These are phyloP conservation scores for Brenthis ino DNA, from an alignment of 2,888 invertebrate species.

Conservation along the genomic window DNA sequence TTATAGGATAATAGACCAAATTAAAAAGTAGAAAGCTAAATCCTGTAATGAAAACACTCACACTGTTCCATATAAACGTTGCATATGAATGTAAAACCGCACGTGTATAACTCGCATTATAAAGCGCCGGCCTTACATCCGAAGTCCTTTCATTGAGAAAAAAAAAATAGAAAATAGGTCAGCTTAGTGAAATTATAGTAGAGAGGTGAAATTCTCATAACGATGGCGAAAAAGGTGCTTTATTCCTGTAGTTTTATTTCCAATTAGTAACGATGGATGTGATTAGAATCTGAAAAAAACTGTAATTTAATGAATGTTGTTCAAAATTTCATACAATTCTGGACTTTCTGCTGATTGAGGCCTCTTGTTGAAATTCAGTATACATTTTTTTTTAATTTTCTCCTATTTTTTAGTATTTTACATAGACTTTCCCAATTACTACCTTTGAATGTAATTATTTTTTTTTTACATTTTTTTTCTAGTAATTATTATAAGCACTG, in stretches of 20 bases:
- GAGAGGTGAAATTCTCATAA: conserved; percentile 7
- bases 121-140: conserved; percentile 6
- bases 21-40: conserved; percentile 2
- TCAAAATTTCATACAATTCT: neutral
- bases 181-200: conserved; percentile 19
- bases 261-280: neutral
- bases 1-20: neutral
- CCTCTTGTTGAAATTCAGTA: too few species aligned
- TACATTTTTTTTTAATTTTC: too few species aligned
- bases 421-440: too few species aligned
- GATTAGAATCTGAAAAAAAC: conserved; percentile 5
- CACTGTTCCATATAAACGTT: conserved; percentile 12
- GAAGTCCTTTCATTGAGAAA: conserved; percentile 15
- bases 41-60: conserved; percentile 15
- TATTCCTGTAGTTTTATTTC: conserved; percentile 5
- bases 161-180: conserved; percentile 21
- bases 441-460: too few species aligned
- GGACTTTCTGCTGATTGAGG: conserved; percentile 1
- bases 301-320: neutral
- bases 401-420: too few species aligned
- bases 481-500: too few species aligned
- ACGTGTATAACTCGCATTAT: conserved; percentile 16
- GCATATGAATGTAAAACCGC: conserved; percentile 12
- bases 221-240: conserved; percentile 4
- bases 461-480: too few species aligned